Evolutionary conservation across 1,140 invertebrate genomes (phyloP).

Genomic region (Ceratina australensis): DNA sequence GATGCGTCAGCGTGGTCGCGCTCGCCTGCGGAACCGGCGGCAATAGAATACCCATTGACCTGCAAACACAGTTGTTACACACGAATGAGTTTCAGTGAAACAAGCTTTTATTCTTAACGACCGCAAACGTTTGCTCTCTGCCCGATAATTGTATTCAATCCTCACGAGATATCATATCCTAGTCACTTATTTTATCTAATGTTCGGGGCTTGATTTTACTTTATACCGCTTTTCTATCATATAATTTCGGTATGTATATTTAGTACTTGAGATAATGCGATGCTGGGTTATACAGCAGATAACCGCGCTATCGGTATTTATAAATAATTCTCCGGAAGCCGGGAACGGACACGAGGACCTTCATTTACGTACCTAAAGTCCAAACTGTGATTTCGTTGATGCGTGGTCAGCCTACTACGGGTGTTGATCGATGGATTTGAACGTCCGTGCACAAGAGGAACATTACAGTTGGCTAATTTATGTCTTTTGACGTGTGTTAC

Average conservation of each 20-base stretch:
- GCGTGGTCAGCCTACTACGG: constrained; percentile 84
- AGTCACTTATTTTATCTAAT: background rate
- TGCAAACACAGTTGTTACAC: constrained; percentile 64
- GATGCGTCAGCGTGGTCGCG: constrained; percentile 82
- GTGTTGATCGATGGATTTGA: constrained; percentile 78
- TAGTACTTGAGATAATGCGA: background rate
- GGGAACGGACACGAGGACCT: background rate
- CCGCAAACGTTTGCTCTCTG: too few species aligned
- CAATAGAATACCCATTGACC: constrained; percentile 88
- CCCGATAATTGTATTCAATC: too few species aligned
- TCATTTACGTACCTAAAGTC: constrained; percentile 83
- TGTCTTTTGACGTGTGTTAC: constrained; percentile 75
- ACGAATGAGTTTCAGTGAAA: background rate
- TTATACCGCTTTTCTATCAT: background rate
- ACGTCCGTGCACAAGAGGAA: constrained; percentile 83
- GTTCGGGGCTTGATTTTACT: too few species aligned
- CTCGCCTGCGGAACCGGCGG: constrained; percentile 85
- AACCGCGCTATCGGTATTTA: constrained; percentile 24
- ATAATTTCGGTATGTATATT: background rate
- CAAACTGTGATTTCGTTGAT: constrained; percentile 88
- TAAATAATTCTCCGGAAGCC: constrained; percentile 29
- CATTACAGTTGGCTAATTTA: constrained; percentile 77
- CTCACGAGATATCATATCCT: background rate
- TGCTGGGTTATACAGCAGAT: background rate
- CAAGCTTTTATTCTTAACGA: too few species aligned